Base-by-base conservation (phyloP, 2,888 invertebrate species). In the Sinhomidia bicolor region DNA sequence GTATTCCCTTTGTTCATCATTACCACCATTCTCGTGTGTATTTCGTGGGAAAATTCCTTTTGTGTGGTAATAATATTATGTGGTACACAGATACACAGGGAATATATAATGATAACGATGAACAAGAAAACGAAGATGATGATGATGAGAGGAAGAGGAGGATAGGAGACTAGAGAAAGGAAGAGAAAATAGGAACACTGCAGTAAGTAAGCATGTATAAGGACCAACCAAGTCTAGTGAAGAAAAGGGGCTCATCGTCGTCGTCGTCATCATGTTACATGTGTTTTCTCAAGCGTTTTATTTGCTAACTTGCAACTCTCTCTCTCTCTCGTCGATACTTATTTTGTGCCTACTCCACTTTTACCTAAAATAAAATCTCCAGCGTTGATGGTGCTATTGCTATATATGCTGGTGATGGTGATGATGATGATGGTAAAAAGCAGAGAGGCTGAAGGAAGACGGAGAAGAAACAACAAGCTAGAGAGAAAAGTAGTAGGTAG, bases 231-330 rank as follows among this genome's bases (percentile, higher is more conserved):
- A n/a, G n/a, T n/a, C n/a, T n/a, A 68, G 14, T 62, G 62, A 36
- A 36, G 32, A 68, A n/a, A 36, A 68, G 36, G 36, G 29, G 12
- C 36, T 68, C 65, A 17, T 17, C 32, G 32, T n/a, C n/a, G n/a
- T n/a, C n/a, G n/a, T n/a, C n/a, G n/a, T n/a, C n/a, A n/a, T n/a
- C n/a, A n/a, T 36, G 65, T 68, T 71, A 71, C 71, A 71, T 23
- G 44, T 44, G 60, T 54, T 76, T 60, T 62, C 76, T 84, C 84
- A 84, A 76, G 41, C 84, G 60, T 84, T 74, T 74, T 84, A 76
- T 84, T 84, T 84, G 76, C 84, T 17, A 76, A 83, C 83, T 83
- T 71, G 71, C 68, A 65, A 54, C 71, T 71, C 71, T 51, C 32
- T 32, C 54, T 3, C 20, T 74, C n/a, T 47, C 0, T 74, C 36